Conservation (phyloP, 2,797 vertebrate species). For the Limnodromus scolopaceus region DNA sequence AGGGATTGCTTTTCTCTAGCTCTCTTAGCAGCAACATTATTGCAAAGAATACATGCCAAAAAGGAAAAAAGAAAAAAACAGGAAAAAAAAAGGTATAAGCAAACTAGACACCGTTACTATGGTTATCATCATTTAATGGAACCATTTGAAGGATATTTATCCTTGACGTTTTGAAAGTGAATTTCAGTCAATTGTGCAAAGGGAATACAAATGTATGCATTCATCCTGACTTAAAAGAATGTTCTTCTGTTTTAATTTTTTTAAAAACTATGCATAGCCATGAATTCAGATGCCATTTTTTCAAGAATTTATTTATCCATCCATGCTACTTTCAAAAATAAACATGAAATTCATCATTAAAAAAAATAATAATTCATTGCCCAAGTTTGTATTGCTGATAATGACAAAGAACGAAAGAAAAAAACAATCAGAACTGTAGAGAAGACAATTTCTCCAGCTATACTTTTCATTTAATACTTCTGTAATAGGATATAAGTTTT, state of each 20-base stretch:
- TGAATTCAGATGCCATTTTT: background rate
- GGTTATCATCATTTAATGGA: constrained; percentile 65
- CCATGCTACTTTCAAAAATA: background rate
- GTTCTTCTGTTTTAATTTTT: background rate
- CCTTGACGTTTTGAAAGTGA: constrained; percentile 72
- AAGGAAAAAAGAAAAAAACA: background rate
- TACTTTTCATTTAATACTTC: constrained; percentile 9
- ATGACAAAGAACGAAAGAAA: background rate
- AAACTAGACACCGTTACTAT: constrained; percentile 41
- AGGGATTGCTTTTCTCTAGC: background rate
- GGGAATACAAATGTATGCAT: constrained; percentile 51
- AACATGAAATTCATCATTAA: background rate
- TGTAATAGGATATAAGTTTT: constrained; percentile 10
- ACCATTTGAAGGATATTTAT: constrained; percentile 72
- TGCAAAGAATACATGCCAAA: background rate
- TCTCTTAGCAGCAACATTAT: background rate
- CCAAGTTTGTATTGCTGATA: background rate
- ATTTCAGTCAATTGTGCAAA: constrained; percentile 66
- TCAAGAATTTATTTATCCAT: background rate
- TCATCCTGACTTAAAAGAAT: constrained; percentile 49
- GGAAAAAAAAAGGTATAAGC: background rate
- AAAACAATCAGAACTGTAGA: background rate
- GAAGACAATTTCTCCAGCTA: background rate
- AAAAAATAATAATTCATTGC: background rate
- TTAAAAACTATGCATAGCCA: background rate